These are phyloP conservation scores for Ips nitidus DNA, from an alignment of 1,140 invertebrate species.

Conservation along the genomic window DNA sequence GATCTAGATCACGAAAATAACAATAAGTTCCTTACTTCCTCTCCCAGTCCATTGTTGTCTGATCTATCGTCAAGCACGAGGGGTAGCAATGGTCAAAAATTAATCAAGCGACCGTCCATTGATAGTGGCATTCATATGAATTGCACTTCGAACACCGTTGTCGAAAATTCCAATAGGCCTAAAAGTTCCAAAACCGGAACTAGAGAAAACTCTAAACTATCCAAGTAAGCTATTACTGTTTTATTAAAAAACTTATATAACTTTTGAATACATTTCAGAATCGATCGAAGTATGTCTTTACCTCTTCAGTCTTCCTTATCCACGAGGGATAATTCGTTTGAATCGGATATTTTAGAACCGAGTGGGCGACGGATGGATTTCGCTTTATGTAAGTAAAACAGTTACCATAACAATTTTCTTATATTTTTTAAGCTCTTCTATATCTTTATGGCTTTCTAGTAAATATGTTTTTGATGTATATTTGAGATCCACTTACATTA, in stretches of 20 bases:
- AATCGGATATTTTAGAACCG: constrained; percentile 49
- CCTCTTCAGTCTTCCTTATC: constrained; percentile 55
- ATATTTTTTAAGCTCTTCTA: neutral
- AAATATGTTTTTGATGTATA: too few species aligned
- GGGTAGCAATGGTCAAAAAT: constrained; percentile 52
- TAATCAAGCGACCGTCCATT: constrained; percentile 77
- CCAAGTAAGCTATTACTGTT: constrained; percentile 52
- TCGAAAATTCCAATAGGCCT: constrained; percentile 30
- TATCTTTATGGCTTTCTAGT: neutral
- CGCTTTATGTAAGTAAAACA: constrained; percentile 65
- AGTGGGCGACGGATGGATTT: constrained; percentile 66
- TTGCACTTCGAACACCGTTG: constrained; percentile 50
- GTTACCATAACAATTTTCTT: constrained; percentile 3
- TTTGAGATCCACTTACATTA: too few species aligned
- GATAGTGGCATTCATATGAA: constrained; percentile 84
- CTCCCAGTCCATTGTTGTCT: constrained; percentile 47
- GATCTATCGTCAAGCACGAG: constrained; percentile 46
- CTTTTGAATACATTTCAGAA: constrained; percentile 50
- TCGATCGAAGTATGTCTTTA: constrained; percentile 68
- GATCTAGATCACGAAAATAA: constrained; percentile 46
- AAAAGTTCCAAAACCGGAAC: constrained; percentile 44
- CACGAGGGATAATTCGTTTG: constrained; percentile 55
- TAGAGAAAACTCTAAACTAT: constrained; percentile 54
- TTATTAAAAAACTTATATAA: neutral
- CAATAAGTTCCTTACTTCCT: constrained; percentile 45